Evolutionary conservation across 2,888 invertebrate species (phyloP).

Genomic region (Hyppa rectilinea): DNA sequence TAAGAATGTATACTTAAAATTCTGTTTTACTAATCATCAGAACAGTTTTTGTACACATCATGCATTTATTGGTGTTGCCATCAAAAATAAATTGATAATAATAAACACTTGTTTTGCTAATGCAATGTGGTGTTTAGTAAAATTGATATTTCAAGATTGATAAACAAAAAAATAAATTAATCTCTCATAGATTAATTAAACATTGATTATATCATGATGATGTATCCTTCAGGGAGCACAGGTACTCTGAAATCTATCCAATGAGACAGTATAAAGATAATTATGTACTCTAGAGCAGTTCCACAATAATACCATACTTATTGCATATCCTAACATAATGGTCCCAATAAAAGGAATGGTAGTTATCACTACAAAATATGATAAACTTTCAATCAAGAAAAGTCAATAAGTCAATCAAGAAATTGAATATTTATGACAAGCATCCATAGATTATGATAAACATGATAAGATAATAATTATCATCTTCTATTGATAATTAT

Average conservation of each 20-base stretch:
- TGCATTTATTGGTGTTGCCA: slow-evolving; percentile 16
- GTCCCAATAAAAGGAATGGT: not conserved
- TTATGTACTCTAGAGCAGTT: not conserved
- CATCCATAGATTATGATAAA: slow-evolving; percentile 15
- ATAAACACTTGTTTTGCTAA: not conserved
- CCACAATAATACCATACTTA: not conserved
- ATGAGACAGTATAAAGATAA: not conserved
- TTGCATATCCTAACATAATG: not conserved
- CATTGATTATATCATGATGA: no score
- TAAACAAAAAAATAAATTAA: not conserved
- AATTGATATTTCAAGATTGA: not conserved
- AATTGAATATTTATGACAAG: slow-evolving; percentile 8
- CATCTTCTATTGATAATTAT: slow-evolving; percentile 13
- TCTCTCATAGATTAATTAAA: no score
- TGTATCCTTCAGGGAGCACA: no score
- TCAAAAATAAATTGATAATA: slow-evolving; percentile 5
- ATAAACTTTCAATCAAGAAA: slow-evolving; percentile 25
- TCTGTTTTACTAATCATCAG: slow-evolving; percentile 28
- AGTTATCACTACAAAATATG: slow-evolving; percentile 1
- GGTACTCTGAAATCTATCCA: not conserved
- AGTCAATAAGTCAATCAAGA: slow-evolving; percentile 7
- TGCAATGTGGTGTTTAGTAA: slow-evolving; percentile 6
- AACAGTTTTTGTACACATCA: slow-evolving; percentile 28
- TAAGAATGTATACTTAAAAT: slow-evolving; percentile 37
- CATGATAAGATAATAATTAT: slow-evolving; percentile 31